Evolutionary conservation across 1,140 invertebrate genomes (phyloP).

Genomic region (Ceratitis capitata): DNA sequence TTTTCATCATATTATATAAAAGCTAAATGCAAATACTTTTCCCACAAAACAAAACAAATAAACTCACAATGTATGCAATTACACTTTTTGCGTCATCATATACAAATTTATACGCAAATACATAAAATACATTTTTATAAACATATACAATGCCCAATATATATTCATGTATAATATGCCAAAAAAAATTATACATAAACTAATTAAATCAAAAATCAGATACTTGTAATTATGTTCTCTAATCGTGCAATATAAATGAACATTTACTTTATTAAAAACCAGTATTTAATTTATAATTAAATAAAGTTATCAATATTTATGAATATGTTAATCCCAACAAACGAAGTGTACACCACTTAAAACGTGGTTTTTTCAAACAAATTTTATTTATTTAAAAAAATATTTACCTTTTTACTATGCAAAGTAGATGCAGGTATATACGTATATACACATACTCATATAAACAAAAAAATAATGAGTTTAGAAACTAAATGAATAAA

Average conservation of each 20-base stretch:
- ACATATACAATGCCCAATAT: not conserved
- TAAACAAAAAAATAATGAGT: too few species aligned
- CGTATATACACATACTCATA: too few species aligned
- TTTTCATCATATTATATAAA: slow-evolving; percentile 16
- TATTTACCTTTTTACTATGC: too few species aligned
- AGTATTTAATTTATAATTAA: slow-evolving; percentile 21
- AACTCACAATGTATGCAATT: not conserved
- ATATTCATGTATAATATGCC: not conserved
- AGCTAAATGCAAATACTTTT: not conserved
- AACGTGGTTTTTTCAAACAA: not conserved
- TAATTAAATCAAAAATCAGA: not conserved
- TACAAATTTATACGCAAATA: not conserved
- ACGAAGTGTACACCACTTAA: not conserved
- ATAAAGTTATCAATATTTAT: slow-evolving; percentile 1
- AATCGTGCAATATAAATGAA: too few species aligned
- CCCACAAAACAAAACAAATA: not conserved
- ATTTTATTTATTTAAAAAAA: too few species aligned
- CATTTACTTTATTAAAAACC: not conserved
- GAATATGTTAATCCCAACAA: not conserved
- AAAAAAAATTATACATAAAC: not conserved
- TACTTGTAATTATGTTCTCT: not conserved
- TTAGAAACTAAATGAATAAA: too few species aligned
- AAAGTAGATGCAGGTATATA: too few species aligned
- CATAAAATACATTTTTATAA: too few species aligned
- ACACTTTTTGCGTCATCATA: not conserved